A percentile compares a stretch with the other conserved stretches of the same genome.
These are phyloP conservation scores for Chloropsis hardwickii DNA, from an alignment of 2,113 vertebrate genomes.

Conservation along the genomic window DNA sequence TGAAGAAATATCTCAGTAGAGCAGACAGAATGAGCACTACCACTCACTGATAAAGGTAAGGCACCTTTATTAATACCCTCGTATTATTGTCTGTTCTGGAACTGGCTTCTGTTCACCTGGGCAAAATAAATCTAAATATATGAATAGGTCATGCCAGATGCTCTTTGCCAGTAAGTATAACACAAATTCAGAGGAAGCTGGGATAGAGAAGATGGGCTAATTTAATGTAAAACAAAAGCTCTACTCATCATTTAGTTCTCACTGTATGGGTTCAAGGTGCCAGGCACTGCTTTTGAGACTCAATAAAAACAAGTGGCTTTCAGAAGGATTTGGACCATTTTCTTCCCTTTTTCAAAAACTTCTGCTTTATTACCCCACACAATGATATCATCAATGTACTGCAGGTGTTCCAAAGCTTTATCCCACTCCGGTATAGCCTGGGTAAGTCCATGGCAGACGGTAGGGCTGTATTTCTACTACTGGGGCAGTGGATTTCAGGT, in stretches of 20 bases:
- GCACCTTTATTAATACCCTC: background rate
- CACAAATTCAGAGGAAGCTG: background rate
- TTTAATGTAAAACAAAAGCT: background rate
- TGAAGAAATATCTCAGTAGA: background rate
- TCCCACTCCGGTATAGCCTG: background rate
- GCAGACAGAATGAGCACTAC: rapidly evolving
- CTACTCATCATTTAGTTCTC: background rate
- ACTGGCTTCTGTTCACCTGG: background rate
- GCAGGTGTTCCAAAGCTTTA: background rate
- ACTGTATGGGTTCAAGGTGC: background rate
- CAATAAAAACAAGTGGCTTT: background rate
- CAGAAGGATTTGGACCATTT: background rate
- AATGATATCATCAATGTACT: background rate
- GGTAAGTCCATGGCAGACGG: background rate
- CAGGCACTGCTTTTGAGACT: background rate
- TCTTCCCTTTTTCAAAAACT: background rate
- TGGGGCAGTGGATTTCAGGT: background rate
- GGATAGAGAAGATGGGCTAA: background rate
- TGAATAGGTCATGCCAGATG: background rate
- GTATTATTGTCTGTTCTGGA: background rate
- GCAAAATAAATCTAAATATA: background rate
- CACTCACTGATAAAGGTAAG: background rate
- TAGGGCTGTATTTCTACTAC: background rate
- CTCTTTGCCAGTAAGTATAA: background rate
- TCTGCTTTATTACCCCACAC: background rate